phyloP scores from a whole-genome alignment of 2,888 invertebrate species.

The Actias luna region DNA sequence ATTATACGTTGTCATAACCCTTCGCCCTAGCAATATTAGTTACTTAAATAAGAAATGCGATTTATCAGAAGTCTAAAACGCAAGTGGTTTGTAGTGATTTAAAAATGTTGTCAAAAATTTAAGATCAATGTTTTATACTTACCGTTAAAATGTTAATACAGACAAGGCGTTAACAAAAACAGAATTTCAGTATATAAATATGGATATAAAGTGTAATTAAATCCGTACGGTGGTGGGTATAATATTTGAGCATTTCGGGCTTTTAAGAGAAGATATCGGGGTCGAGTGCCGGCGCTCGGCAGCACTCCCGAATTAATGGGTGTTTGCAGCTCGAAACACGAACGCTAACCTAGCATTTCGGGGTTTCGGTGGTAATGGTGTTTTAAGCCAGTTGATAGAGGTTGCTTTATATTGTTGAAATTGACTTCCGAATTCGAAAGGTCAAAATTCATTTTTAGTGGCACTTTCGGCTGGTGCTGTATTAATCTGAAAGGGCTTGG shows the following conservation, averaged over 20 bases:
- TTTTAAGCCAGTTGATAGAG: background rate
- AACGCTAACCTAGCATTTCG: background rate
- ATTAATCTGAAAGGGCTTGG: no score
- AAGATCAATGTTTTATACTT: no score
- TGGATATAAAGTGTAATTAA: background rate
- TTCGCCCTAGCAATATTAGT: no score
- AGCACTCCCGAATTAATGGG: constrained; percentile 15
- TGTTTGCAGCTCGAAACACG: constrained; percentile 10
- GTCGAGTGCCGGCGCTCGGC: constrained; percentile 13
- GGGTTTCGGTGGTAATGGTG: background rate
- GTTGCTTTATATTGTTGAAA: background rate
- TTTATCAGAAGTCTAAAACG: no score
- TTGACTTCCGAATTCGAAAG: background rate
- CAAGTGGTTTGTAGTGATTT: no score
- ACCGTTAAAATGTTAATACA: no score
- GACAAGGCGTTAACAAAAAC: no score
- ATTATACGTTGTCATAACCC: no score
- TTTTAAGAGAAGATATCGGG: constrained; percentile 15
- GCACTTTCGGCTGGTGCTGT: background rate
- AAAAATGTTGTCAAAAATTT: no score
- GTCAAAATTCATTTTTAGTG: background rate
- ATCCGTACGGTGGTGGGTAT: background rate
- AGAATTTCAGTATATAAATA: background rate
- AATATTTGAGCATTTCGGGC: constrained; percentile 10
- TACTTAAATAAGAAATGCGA: no score